Base-by-base conservation (phyloP, 1,140 invertebrate genomes). In the Euura lappo region DNA sequence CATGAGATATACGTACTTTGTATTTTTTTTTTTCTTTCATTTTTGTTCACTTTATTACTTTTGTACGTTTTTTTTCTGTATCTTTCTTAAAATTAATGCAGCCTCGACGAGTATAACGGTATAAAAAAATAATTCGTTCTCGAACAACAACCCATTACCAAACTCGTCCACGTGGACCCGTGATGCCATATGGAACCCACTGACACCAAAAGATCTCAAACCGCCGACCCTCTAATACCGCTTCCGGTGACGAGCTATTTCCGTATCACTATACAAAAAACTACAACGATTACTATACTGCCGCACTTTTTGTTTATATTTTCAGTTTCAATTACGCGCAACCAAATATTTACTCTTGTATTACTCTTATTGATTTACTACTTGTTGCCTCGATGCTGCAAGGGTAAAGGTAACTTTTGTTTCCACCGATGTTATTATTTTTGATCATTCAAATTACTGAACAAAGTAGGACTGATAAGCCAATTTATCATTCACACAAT, bases 171-270 rank as follows among this genome's bases (percentile, higher is more conserved):
- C 51, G 4, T 60, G 51, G 8, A 11, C 10, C 51, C 51, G 6
- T 28, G 28, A n/a, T 11, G 11, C 69, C 66, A 68, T 68, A 68
- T 68, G 66, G 66, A 68, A 68, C 66, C 66, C 66, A 68, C 66
- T 68, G 66, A 68, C 66, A 68, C 66, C 28, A 68, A 68, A 68
- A 68, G 28, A 42, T 68, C 51, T 68, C 44, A 10, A 68, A 68
- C 13, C 66, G 44, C 66, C 44, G 66, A 68, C 28, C 10, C 28
- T 68, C 8, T 42, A 68, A 68, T 42, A 11, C 66, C 66, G 51
- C 8, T 42, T 11, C 44, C 13, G 60, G 28, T 28, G 28, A 28
- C 13, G 47, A 13, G 69, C 7, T 46, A 70, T 70, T 45, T n/a
- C 44, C 47, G 69, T 46, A 70, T 4, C 13, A n/a, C 45, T 3